Evolutionary conservation across 2,888 invertebrate genomes (phyloP).

Genomic region (Drosophila ezoana): DNA sequence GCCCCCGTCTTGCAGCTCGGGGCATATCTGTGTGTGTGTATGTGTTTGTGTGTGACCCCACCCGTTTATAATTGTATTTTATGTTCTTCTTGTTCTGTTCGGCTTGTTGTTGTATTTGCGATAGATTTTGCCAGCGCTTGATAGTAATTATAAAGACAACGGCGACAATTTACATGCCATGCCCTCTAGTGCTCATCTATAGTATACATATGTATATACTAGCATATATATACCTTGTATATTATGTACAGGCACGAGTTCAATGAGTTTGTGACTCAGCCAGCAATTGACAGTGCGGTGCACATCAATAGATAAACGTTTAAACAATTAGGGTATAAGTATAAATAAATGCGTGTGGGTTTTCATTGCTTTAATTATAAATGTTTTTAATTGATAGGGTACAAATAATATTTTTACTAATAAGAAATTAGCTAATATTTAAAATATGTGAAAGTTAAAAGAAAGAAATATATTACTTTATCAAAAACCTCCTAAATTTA

Average conservation of each 20-base stretch:
- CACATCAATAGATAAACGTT: slow-evolving; percentile 10
- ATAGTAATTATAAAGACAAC: slow-evolving; percentile 73
- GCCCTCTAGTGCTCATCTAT: slow-evolving; percentile 28
- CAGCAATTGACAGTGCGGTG: slow-evolving; percentile 31
- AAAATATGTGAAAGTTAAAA: too few relatives aligned
- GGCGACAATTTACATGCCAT: slow-evolving; percentile 61
- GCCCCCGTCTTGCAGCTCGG: slow-evolving; percentile 16
- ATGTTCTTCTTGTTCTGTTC: slow-evolving; percentile 28
- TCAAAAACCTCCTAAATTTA: too few relatives aligned
- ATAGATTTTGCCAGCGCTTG: slow-evolving; percentile 54
- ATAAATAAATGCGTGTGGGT: background rate
- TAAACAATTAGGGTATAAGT: slow-evolving; percentile 3
- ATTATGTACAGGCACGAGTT: slow-evolving; percentile 31
- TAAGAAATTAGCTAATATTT: too few relatives aligned
- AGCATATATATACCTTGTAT: slow-evolving; percentile 1
- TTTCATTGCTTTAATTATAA: background rate
- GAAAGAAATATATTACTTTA: too few relatives aligned
- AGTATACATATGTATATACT: background rate
- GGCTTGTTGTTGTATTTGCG: slow-evolving; percentile 17
- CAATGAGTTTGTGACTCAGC: slow-evolving; percentile 41
- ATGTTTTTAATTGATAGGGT: background rate
- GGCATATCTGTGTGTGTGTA: slow-evolving; percentile 11
- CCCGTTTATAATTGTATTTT: slow-evolving; percentile 66
- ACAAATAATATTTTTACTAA: too few relatives aligned
- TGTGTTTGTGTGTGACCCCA: slow-evolving; percentile 50